phyloP scores from a whole-genome alignment of 2,797 vertebrate species.

The Acropternis orthonyx region DNA sequence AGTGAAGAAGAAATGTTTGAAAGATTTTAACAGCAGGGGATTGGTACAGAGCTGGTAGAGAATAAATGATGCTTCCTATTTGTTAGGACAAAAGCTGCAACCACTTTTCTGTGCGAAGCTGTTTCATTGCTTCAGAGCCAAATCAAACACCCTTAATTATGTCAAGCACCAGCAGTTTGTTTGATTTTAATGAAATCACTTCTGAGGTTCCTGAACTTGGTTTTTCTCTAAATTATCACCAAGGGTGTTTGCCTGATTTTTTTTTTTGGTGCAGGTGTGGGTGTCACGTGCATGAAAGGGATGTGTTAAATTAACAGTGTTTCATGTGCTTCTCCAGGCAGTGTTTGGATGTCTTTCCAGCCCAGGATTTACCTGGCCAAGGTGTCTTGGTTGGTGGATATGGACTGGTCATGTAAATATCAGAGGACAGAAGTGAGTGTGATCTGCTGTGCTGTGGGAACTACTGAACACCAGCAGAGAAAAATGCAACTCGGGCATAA shows the following conservation, averaged over 20 bases:
- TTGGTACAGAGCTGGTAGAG: background rate
- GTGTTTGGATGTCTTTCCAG: background rate
- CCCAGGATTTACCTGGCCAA: background rate
- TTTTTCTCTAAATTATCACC: background rate
- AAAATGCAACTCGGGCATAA: background rate
- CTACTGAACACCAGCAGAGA: background rate
- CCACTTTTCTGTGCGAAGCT: background rate
- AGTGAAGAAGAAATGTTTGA: slow-evolving; percentile 41
- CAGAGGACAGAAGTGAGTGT: background rate
- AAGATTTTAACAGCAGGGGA: background rate
- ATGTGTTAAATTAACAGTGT: background rate
- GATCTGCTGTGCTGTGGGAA: background rate
- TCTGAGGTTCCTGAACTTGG: background rate
- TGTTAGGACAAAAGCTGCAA: slow-evolving; percentile 49
- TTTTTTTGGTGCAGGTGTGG: background rate
- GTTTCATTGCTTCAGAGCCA: background rate
- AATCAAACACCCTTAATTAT: slow-evolving; percentile 21
- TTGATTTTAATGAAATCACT: slow-evolving; percentile 40
- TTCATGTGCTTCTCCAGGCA: background rate
- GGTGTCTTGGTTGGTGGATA: background rate
- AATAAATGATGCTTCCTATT: background rate
- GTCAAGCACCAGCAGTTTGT: background rate
- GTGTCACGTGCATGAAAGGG: background rate
- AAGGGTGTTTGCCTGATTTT: background rate
- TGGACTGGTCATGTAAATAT: accelerated